Percentiles rank a stretch among this genome's conserved stretches.
Evolutionary conservation across 2,888 invertebrate genomes (phyloP).

Genomic region (Lasioglossum calceatum): DNA sequence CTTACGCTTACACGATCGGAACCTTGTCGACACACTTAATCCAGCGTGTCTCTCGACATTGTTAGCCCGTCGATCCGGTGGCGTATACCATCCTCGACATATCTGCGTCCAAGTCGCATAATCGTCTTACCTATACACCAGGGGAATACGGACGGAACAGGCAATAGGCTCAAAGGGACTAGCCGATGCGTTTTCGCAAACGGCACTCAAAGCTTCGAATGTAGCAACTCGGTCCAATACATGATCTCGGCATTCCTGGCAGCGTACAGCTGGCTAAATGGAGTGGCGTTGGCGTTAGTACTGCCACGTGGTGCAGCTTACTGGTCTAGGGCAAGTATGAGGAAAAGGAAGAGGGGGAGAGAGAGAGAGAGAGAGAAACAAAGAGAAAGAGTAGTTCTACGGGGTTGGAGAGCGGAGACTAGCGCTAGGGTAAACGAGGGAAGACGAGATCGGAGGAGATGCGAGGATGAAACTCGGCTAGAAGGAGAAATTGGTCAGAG

Average conservation of each 20-base stretch:
- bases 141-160: constrained; percentile 35
- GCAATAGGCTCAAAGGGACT: constrained; percentile 64
- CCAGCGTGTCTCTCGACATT: constrained; percentile 35
- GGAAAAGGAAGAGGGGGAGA: background rate
- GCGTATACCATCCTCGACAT: constrained; percentile 28
- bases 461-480: constrained; percentile 12
- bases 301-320: constrained; percentile 71
- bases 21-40: constrained; percentile 53
- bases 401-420: constrained; percentile 23
- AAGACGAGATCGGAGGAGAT: constrained; percentile 33
- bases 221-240: constrained; percentile 28
- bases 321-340: constrained; percentile 35
- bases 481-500: constrained; percentile 43
- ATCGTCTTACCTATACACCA: constrained; percentile 55
- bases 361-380: background rate
- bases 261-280: constrained; percentile 66
- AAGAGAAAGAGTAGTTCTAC: background rate
- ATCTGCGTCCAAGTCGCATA: constrained; percentile 42
- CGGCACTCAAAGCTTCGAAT: constrained; percentile 44
- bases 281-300: constrained; percentile 68
- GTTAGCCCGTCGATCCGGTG: constrained; percentile 32
- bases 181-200: constrained; percentile 64
- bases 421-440: constrained; percentile 33
- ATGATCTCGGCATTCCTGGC: constrained; percentile 64
- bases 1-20: constrained; percentile 40